Percentiles rank a stretch among this genome's conserved stretches.
Evolutionary conservation across 2,113 vertebrate genomes (phyloP).

Genomic region (Cynopterus brachyotis): DNA sequence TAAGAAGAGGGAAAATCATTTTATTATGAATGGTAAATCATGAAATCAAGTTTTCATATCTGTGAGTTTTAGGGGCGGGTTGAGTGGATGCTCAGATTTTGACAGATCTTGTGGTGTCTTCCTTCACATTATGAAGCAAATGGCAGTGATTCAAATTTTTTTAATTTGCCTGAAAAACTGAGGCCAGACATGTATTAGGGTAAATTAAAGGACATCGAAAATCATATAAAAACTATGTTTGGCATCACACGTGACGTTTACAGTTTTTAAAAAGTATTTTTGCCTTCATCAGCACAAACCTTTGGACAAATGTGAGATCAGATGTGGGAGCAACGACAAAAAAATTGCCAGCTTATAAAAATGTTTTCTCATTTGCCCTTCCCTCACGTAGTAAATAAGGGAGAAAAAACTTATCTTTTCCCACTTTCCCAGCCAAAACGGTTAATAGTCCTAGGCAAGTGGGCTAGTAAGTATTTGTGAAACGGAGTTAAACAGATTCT

Average conservation of each 20-base stretch:
- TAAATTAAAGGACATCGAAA: not conserved
- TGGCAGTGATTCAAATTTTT: not conserved
- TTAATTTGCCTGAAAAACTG: not conserved
- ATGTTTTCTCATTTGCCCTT: not conserved
- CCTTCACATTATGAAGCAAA: not conserved
- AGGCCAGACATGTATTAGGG: not conserved
- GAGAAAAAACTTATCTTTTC: not conserved
- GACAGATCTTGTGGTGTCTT: not conserved
- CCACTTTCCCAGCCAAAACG: not conserved
- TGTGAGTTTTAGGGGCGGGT: not conserved
- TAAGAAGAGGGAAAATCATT: conserved; percentile 47
- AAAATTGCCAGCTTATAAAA: not conserved
- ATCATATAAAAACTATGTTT: not conserved
- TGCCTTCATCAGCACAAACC: conserved; percentile 3
- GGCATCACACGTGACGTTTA: not conserved
- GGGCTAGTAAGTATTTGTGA: not conserved
- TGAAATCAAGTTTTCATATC: not conserved
- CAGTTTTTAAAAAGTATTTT: not conserved
- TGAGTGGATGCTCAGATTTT: not conserved
- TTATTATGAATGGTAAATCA: conserved; percentile 38
- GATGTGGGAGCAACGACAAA: not conserved
- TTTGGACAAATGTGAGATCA: conserved; percentile 10
- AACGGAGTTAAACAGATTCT: not conserved
- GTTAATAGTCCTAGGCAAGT: not conserved
- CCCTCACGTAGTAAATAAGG: not conserved